Evolutionary conservation across 1,140 invertebrate species (phyloP).

Genomic region (Heliconius hewitsoni): DNA sequence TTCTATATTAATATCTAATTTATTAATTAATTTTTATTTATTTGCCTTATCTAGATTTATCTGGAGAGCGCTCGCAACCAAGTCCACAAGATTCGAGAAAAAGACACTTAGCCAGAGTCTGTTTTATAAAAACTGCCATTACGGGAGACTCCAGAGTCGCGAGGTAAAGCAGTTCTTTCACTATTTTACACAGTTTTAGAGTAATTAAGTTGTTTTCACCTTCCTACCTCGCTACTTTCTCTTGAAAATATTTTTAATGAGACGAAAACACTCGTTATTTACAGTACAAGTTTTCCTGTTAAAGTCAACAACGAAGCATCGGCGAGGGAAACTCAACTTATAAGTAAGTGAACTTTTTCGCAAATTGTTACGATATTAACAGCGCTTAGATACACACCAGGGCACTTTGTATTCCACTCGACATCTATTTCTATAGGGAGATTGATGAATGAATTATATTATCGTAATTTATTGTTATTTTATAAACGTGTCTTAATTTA

Average conservation of each 20-base stretch:
- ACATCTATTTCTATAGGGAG: background rate
- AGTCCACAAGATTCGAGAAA: constrained; percentile 4
- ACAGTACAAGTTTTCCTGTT: constrained; percentile 49
- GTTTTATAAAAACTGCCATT: constrained; percentile 18
- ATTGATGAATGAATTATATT: background rate
- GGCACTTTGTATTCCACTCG: background rate
- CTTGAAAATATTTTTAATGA: constrained; percentile 42
- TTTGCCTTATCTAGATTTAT: background rate
- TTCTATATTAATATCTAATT: background rate
- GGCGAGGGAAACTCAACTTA: constrained; percentile 36
- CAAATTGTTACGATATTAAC: background rate
- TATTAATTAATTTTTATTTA: background rate
- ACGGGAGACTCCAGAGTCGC: background rate
- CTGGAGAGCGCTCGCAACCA: background rate
- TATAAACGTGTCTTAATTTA: background rate
- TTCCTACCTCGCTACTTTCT: constrained; percentile 16
- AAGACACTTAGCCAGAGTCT: constrained; percentile 14
- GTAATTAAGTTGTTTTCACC: constrained; percentile 26
- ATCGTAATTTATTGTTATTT: background rate
- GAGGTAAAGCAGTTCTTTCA: constrained; percentile 18
- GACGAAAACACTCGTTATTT: constrained; percentile 47
- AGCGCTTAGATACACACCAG: background rate
- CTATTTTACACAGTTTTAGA: constrained; percentile 3
- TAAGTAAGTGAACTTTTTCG: constrained; percentile 38
- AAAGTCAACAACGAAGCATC: constrained; percentile 45